Evolutionary conservation across 2,888 invertebrate genomes (phyloP), one percentile per base, ranked within the genome.

Genomic region (Diplazon laetatorius): DNA sequence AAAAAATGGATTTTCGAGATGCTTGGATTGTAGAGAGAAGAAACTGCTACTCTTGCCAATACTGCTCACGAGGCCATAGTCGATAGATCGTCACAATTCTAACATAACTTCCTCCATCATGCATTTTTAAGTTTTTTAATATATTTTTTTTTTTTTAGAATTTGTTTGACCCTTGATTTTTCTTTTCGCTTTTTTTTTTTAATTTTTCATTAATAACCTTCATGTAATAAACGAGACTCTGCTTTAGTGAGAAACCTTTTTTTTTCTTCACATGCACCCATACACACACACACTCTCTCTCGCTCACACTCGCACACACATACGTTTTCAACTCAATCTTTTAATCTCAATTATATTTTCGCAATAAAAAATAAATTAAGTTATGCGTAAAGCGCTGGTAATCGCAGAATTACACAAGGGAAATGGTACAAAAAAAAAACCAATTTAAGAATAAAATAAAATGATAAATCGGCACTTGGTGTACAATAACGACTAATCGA

Each of bases 291-390:
- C 55, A 30, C 55, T 1, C 30, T 1, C 30, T 9, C 22, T 4
- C 8, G 30, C 35, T 2, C 25, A 25, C 4, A n/a, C 16, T 14
- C 55, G 30, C 55, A 30, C 16, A 5, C 46, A 18, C 8, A 12
- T 22, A 30, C 50, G 9, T 42, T 48, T 42, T n/a, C 12, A 59
- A 35, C 20, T 72, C 62, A 71, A 66, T 78, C 66, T 78, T 71
- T 75, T 76, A 76, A 79, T 79, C 79, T 76, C 79, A 57, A 60
- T 73, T 60, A 59, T 37, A 70, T 25, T 65, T 57, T 65, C 39
- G 65, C 57, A n/a, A 44, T 65, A 62, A 63, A 69, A 50, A 70
- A 68, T 69, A 69, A 76, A 60, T 74, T 60, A 78, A 71, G 52
- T 75, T 66, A 71, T 46, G 42, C 71, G 30, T 71, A 46, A 30